Evolutionary conservation across 2,113 vertebrate species (phyloP), one percentile per base, ranked within the genome.

Genomic region (Catharus minimus): DNA sequence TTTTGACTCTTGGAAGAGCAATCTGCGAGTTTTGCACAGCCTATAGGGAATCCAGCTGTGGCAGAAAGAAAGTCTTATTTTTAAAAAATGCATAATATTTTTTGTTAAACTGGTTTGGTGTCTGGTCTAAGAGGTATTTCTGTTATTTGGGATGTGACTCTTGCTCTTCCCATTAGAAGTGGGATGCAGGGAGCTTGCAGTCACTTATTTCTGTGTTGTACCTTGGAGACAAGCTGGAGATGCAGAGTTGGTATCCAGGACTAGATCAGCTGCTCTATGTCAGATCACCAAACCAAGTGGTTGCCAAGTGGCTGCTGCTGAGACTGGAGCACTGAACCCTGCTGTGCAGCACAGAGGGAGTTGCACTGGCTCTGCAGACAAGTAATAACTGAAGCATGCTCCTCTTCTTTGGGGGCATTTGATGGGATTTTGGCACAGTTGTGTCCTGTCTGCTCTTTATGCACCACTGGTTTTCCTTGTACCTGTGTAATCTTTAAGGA

Each of bases 181-280:
- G 33, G 11, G 28, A n/a, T 49, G 20, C 28, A 23, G 9, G 22
- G 12, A 11, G 21, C 39, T 9, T 65, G 4, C 0, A 0, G 10
- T 33, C 16, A 12, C 11, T 49, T 12, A 10, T 43, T 86, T 69
- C 52, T 24, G 7, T 41, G 53, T 6, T 41, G 7, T 69, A 30
- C 57, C 44, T 72, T 27, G 36, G 27, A 38, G 21, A 9, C 12
- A 52, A 8, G 44, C 15, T 60, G 50, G 19, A n/a, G 21, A n/a
- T 56, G n/a, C 30, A 36, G 30, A 33, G 49, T 8, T 2, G 14
- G 57, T 68, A 38, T 20, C 26, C 39, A 52, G 36, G 11, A 77
- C 9, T 1, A 23, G 33, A 23, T 61, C 23, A 77, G 24, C 32
- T 77, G 41, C 39, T 26, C 8, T 56, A 13, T 79, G 32, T 22